A percentile compares a stretch with the other conserved stretches of the same genome.
These are phyloP conservation scores for Furcifer pardalis DNA, from an alignment of 2,797 vertebrate genomes.

Conservation along the genomic window DNA sequence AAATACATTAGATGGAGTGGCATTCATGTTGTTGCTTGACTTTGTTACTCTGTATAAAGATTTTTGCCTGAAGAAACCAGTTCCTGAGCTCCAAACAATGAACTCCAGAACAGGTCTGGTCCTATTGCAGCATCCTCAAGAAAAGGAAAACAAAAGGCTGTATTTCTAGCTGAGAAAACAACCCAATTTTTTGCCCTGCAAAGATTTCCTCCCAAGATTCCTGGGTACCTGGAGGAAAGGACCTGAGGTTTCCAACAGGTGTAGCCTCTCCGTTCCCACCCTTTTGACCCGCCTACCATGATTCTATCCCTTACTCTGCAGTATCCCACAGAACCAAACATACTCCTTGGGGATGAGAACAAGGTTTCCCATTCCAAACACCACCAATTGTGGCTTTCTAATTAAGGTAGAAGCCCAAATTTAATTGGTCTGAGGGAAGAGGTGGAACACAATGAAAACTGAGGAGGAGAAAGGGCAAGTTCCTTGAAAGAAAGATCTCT, in stretches of 20 bases:
- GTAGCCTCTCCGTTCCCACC: slow-evolving; percentile 41
- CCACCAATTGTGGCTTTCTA: slow-evolving; percentile 67
- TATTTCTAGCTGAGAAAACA: slow-evolving; percentile 25
- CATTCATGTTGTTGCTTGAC: neutral
- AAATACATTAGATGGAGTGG: neutral
- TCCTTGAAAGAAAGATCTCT: neutral
- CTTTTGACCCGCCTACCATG: slow-evolving; percentile 61
- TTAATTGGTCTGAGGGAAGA: slow-evolving; percentile 45
- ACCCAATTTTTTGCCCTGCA: neutral
- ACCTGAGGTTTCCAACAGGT: neutral
- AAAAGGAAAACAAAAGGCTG: neutral
- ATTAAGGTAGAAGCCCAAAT: slow-evolving; percentile 47
- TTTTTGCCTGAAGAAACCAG: neutral
- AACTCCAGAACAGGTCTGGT: neutral
- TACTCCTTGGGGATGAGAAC: slow-evolving; percentile 59
- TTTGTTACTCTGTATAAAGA: too few species aligned
- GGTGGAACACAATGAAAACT: slow-evolving; percentile 55
- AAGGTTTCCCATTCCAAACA: slow-evolving; percentile 61
- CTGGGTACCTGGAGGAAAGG: slow-evolving; percentile 46
- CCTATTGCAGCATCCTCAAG: neutral
- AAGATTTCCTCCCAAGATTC: slow-evolving; percentile 52
- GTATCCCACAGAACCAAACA: slow-evolving; percentile 63
- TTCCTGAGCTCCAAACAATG: neutral
- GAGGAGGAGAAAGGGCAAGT: slow-evolving; percentile 21
- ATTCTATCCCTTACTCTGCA: slow-evolving; percentile 58